Base-by-base conservation (phyloP, 1,140 invertebrate genomes). In the Aphelinus certus region DNA sequence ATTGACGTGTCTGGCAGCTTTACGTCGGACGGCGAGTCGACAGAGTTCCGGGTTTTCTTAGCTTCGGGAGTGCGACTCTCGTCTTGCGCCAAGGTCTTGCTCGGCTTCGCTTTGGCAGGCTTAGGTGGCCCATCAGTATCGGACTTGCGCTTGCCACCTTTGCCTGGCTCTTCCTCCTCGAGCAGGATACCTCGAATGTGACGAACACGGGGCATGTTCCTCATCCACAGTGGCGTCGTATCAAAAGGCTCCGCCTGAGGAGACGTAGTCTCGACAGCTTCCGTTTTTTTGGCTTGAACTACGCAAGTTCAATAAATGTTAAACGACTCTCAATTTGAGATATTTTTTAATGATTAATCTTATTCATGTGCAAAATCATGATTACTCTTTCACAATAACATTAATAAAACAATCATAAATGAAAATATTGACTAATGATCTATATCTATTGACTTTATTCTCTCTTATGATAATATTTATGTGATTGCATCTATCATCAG, bases 151-250 rank as follows among this genome's bases (percentile, higher is more conserved):
- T 86, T 85, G 7, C 67, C 70, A 7, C 51, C 43, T 75, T 79
- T 83, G n/a, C 47, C n/a, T n/a, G 77, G 75, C 1, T 83, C 81
- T 47, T 83, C 80, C 47, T 90, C 88, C 56, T 91, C 90, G 53
- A 90, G 82, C 47, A 90, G 81, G 75, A 91, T 91, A 26, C 91
- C 91, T 5, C 91, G 84, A 77, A 92, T 92, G 73, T 92, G 90
- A 49, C 90, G 85, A 3, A 92, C 86, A 63, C 90, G 81, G 0
- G 88, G 86, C 83, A 87, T 87, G 68, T 89, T 87, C 26, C 90
- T 83, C 43, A 87, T 86, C 91, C 91, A 92, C 7, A 92, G 79
- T 0, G 91, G 91, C n/a, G 89, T 90, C 1, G 89, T 91, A 68
- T 90, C 88, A 70, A 90, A 90, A 0, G 83, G 83, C 53, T 88